Conservation (phyloP, 2,113 vertebrate species). For the Mobula birostris region DNA sequence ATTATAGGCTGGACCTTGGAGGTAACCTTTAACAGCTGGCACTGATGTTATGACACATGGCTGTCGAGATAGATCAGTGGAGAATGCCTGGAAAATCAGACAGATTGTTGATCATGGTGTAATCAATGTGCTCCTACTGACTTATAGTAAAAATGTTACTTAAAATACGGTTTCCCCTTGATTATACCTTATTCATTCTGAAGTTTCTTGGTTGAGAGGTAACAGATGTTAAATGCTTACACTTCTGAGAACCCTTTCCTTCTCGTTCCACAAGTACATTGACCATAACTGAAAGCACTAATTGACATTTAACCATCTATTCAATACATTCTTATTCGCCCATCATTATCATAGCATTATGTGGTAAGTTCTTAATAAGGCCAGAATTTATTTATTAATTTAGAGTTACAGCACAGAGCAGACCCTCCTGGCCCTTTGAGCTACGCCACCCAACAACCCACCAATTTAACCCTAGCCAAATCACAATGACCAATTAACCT, state of each 20-base stretch:
- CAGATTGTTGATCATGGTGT: background rate
- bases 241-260: background rate
- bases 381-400: background rate
- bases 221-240: background rate
- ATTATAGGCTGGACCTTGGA: background rate
- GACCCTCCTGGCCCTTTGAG: too few relatives aligned
- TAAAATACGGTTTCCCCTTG: background rate
- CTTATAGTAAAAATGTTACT: background rate
- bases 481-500: too few relatives aligned
- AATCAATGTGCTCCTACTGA: background rate
- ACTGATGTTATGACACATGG: background rate
- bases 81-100: background rate
- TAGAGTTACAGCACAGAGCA: too few relatives aligned
- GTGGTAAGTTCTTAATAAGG: background rate
- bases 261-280: background rate
- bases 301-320: background rate
- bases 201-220: background rate
- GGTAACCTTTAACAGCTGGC: background rate
- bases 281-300: background rate
- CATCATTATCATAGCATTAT: background rate
- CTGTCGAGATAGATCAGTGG: background rate
- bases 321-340: background rate
- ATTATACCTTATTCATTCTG: background rate
- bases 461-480: too few relatives aligned
- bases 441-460: too few relatives aligned